Base-by-base conservation (phyloP, 2,113 vertebrate species). In the Callipepla californica region DNA sequence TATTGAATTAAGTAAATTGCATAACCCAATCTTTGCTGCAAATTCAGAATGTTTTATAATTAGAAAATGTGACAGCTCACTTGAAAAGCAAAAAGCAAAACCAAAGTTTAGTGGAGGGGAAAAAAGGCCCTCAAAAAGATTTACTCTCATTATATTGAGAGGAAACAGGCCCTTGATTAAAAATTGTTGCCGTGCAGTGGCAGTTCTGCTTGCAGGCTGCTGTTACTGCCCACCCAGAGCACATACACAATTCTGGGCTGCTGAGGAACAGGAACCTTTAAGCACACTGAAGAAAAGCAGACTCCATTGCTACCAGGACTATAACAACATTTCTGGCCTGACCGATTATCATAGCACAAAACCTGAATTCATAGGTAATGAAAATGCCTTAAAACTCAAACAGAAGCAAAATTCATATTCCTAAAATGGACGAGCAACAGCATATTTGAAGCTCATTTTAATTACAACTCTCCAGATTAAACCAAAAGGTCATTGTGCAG, bases 81-180 rank as follows among this genome's bases (percentile, higher is more conserved):
- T 94, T 86, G 70, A 93, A 92, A 96, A 91, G 74, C 73, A 92
- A 76, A 30, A 79, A 87, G 62, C n/a, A 89, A 94, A 91, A 81
- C 57, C 21, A 53, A 69, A 84, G 86, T 65, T 36, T 66, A 91
- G 70, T 15, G 23, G 50, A 65, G 40, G n/a, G 14, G 72, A 79
- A 68, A 20, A 57, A 84, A 88, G 86, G 45, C 26, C 25, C 53
- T 87, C 44, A 34, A 36, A 89, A 40, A 89, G 16, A 74, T n/a
- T 81, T 85, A 34, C 8, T 69, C 59, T 63, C 68, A 77, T 67
- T 80, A 34, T 87, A 91, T 92, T 2, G 3, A 74, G 66, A 65
- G 66, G n/a, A 90, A 96, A 75, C 40, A 84, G 77, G 40, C 36
- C 72, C 66, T 79, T 75, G 36, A 76, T 86, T 68, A 90, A 51